A percentile compares a stretch with the other conserved stretches of the same genome.
Conservation (phyloP, 2,797 vertebrate species). For the Morelia viridis region DNA sequence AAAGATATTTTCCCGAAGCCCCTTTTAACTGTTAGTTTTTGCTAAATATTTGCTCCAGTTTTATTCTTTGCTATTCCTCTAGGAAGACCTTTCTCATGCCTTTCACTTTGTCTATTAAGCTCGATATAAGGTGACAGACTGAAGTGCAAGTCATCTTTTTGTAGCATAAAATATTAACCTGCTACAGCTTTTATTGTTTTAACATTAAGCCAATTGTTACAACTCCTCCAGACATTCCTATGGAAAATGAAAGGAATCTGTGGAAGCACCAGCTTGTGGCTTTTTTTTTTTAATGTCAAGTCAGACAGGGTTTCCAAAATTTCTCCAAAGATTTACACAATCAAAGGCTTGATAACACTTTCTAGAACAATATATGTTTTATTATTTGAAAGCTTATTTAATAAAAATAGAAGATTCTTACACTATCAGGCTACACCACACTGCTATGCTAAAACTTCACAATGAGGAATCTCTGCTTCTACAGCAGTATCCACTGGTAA, state of each 20-base stretch:
- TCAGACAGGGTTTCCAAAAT: not conserved
- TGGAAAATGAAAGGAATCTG: not conserved
- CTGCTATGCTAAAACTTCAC: not conserved
- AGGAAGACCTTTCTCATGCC: not conserved
- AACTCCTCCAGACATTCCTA: not conserved
- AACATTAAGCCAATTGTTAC: not conserved
- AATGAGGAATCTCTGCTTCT: not conserved
- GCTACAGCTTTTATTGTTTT: not conserved
- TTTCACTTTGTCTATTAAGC: not conserved
- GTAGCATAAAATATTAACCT: not conserved
- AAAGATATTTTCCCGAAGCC: not conserved
- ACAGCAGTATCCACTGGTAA: not conserved
- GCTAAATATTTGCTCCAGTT: not conserved
- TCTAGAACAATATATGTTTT: no score
- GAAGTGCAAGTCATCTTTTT: not conserved
- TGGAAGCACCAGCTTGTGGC: not conserved
- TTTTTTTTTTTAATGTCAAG: not conserved
- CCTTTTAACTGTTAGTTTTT: not conserved
- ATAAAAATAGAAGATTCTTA: not conserved
- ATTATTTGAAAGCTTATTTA: not conserved
- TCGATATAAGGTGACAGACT: no score
- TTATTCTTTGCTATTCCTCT: not conserved
- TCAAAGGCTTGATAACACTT: not conserved
- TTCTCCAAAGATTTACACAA: not conserved
- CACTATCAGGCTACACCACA: no score